Base-by-base conservation (phyloP, 2,797 vertebrate genomes). In the Graptemys geographica region DNA sequence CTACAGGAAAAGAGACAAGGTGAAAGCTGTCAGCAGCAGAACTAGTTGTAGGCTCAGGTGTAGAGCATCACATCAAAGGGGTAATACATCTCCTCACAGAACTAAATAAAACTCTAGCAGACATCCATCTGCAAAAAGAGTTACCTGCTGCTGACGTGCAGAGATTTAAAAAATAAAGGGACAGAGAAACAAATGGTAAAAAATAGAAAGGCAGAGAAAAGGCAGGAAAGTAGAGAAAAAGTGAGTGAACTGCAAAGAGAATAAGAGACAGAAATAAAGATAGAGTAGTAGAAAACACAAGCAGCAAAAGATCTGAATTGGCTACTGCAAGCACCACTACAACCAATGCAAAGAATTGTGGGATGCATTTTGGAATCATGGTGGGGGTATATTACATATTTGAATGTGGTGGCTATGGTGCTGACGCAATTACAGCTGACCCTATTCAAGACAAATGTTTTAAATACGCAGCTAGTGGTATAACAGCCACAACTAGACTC, bases 21-120 rank as follows among this genome's bases (percentile, higher is more conserved):
- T 96, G 89, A 89, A 94, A 92, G 76, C 81, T 90, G 93, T 85
- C 94, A 92, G 51, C 88, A 94, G 57, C 41, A 78, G 78, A 86
- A 94, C 92, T 76, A 52, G 62, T 81, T 86, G 87, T 57, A 88
- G 79, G 83, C 16, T 31, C 23, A 86, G 79, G 90, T 56, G 79
- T 88, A 79, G 87, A 95, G 91, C 51, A 94, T 90, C 52, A 49
- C 1, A 10, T 11, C 10, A 85, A 93, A 88, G 84, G 92, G 94
- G 93, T 89, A 7, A 89, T 79, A 78, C 0, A 0, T 23, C 59
- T 90, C 52, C 49, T 91, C 79, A 52, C 0, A 0, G 55, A 53
- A 83, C 44, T 88, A 83, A 37, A 41, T 92, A 28, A 37, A 95
- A 93, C 93, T 79, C 44, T 44, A 95, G 86, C 86, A 25, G 62